Evolutionary conservation across 2,113 vertebrate species (phyloP).

Genomic region (Oreochromis tanganicae): DNA sequence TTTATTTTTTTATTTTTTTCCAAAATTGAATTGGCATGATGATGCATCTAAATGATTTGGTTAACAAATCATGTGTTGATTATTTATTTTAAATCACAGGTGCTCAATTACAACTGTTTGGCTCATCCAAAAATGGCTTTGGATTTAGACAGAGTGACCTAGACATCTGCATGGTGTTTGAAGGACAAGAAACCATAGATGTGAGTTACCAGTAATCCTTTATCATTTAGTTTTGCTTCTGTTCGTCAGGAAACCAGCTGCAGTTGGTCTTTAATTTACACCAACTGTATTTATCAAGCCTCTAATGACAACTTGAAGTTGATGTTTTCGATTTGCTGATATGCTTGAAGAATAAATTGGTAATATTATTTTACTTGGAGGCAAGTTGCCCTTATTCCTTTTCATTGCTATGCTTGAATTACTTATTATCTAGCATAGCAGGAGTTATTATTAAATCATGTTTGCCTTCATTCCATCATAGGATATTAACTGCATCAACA

Average conservation of each 20-base stretch:
- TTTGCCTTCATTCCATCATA: conserved; percentile 26
- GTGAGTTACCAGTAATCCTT: conserved; percentile 49
- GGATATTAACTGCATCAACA: conserved; percentile 83
- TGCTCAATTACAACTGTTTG: conserved; percentile 86
- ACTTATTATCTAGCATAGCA: neutral
- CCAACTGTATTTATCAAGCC: neutral
- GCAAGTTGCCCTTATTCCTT: neutral
- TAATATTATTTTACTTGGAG: neutral
- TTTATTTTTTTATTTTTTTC: neutral
- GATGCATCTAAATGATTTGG: neutral
- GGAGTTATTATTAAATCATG: neutral
- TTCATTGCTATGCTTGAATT: neutral
- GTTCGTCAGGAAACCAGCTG: neutral
- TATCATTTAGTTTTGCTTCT: neutral
- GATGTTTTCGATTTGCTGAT: neutral
- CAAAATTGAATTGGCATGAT: neutral
- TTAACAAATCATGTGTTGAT: neutral
- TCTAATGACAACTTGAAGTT: neutral
- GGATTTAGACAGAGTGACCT: conserved; percentile 94
- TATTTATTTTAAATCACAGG: conserved; percentile 57
- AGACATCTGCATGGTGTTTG: conserved; percentile 91
- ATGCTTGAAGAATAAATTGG: neutral
- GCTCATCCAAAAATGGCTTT: conserved; percentile 95
- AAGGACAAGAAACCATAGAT: conserved; percentile 83
- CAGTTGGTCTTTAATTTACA: neutral